A percentile compares a stretch with the other conserved stretches of the same genome.
Evolutionary conservation across 2,888 invertebrate genomes (phyloP).

Genomic region (Cataglyphis livida): DNA sequence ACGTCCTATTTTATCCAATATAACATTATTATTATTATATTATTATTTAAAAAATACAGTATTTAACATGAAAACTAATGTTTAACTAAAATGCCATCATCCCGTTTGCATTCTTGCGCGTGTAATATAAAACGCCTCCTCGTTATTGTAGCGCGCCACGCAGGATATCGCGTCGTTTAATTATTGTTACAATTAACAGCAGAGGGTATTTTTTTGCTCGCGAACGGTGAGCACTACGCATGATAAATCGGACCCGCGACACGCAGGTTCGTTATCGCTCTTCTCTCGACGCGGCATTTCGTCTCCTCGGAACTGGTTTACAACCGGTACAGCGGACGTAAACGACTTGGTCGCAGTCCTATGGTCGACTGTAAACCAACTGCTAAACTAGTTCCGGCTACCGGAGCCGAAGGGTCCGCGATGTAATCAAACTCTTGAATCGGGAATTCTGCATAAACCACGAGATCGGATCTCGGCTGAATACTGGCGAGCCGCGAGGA

Average conservation of each 20-base stretch:
- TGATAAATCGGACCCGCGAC: slow-evolving; percentile 13
- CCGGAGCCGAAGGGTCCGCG: slow-evolving; percentile 56
- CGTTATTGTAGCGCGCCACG: background rate
- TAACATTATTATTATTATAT: background rate
- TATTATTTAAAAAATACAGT: background rate
- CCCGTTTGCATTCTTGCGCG: slow-evolving; percentile 17
- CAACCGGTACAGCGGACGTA: slow-evolving; percentile 11
- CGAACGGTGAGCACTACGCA: background rate
- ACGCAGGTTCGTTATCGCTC: slow-evolving; percentile 28
- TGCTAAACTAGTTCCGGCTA: slow-evolving; percentile 68
- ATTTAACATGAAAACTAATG: background rate
- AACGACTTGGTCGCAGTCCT: slow-evolving; percentile 41
- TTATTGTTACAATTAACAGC: slow-evolving; percentile 41
- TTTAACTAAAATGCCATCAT: background rate
- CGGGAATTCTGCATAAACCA: slow-evolving; percentile 66
- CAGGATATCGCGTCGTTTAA: slow-evolving; percentile 22
- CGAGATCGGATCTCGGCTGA: slow-evolving; percentile 42
- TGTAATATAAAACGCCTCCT: background rate
- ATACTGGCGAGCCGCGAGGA: background rate
- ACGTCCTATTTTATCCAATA: too few species aligned
- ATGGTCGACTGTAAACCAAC: slow-evolving; percentile 62
- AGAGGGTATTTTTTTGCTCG: background rate
- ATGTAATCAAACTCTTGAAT: slow-evolving; percentile 75
- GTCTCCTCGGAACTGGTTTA: slow-evolving; percentile 27
- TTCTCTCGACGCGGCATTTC: slow-evolving; percentile 23